Percentiles rank a stretch among this genome's conserved stretches.
Evolutionary conservation across 35 echinoderm and acorn worm species (phyloP).

Genomic region (Apostichopus parvimensis): DNA sequence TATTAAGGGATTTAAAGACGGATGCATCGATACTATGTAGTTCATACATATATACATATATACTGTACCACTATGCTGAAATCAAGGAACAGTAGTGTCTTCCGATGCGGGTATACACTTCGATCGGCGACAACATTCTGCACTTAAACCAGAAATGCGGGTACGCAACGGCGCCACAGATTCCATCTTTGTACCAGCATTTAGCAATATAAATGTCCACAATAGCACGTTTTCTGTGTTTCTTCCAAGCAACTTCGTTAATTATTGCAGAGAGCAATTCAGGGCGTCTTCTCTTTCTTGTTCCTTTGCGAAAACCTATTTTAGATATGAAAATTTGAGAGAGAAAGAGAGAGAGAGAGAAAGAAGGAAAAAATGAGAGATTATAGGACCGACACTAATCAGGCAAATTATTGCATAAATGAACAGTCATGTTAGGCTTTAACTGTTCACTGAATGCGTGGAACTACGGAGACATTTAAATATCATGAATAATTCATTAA

Average conservation of each 20-base stretch:
- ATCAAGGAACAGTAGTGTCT: background rate
- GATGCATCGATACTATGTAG: too few species aligned
- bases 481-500: too few species aligned
- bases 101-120: background rate
- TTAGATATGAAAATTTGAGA: too few species aligned
- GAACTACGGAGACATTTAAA: too few species aligned
- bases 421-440: too few species aligned
- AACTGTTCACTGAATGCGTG: too few species aligned
- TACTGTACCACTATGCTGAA: background rate
- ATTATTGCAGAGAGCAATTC: background rate
- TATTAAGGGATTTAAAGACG: too few species aligned
- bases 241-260: background rate
- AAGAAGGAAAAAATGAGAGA: background rate
- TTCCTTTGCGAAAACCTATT: too few species aligned
- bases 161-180: conserved; percentile 28
- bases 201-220: background rate
- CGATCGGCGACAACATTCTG: conserved; percentile 19
- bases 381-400: too few species aligned
- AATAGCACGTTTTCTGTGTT: background rate
- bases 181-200: conserved; percentile 27
- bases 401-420: too few species aligned
- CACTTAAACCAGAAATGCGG: conserved; percentile 8
- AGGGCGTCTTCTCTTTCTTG: background rate
- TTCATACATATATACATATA: too few species aligned
- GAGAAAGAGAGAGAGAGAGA: too few species aligned